phyloP scores from a whole-genome alignment of 2,113 vertebrate species.

The Ceyx melanurus region DNA sequence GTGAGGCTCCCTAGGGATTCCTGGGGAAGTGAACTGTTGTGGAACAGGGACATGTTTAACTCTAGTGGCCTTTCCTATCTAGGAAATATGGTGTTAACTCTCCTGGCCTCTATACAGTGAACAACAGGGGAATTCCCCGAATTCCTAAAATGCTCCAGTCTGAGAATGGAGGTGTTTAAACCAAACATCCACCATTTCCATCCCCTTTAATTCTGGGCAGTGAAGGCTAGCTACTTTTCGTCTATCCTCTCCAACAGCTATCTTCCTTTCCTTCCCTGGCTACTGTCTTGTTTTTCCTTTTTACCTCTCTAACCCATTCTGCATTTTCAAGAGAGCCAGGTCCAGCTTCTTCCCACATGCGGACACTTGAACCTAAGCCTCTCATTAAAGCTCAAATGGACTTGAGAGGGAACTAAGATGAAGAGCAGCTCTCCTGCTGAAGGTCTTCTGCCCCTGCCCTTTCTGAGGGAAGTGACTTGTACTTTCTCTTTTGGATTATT shows the following conservation, averaged over 20 bases:
- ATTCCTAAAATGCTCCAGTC: not conserved
- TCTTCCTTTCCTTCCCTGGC: not conserved
- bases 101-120: not conserved
- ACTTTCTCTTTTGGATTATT: not conserved
- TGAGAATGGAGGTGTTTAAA: not conserved
- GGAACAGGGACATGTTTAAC: not conserved
- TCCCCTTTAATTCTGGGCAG: not conserved
- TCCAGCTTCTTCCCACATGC: not conserved
- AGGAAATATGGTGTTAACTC: not conserved
- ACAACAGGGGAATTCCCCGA: not conserved
- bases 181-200: not conserved
- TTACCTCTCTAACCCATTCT: not conserved
- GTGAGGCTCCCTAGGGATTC: accelerated
- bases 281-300: not conserved
- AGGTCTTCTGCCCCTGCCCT: not conserved
- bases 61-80: not conserved
- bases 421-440: not conserved
- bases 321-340: not conserved
- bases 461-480: not conserved
- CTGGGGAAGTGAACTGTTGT: not conserved
- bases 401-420: not conserved
- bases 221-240: accelerated
- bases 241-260: not conserved
- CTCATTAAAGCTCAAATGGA: not conserved
- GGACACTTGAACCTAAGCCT: not conserved